These are phyloP conservation scores for Andrena minutula DNA, from an alignment of 2,888 invertebrate genomes.

Conservation along the genomic window DNA sequence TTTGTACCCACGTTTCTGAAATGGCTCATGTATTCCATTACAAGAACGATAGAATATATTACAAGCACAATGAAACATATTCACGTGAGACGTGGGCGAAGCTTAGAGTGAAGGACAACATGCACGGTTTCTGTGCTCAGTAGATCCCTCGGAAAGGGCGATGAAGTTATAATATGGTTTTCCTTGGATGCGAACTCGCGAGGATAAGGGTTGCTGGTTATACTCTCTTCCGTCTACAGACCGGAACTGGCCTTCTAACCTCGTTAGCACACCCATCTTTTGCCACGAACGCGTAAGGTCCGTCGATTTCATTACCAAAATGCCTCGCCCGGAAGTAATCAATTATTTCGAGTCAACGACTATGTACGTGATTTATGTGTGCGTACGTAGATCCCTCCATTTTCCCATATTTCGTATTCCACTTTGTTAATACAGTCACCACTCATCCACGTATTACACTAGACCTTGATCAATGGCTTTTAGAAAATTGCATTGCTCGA, in stretches of 20 bases:
- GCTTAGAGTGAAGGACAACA: conserved; percentile 3
- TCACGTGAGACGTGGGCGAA: background rate
- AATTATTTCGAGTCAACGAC: conserved; percentile 74
- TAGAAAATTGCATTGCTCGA: conserved; percentile 7
- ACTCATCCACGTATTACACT: background rate
- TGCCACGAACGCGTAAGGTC: conserved; percentile 60
- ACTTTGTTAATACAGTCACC: conserved; percentile 11
- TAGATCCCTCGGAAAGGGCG: conserved; percentile 50
- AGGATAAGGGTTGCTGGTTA: conserved; percentile 44
- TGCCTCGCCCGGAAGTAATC: conserved; percentile 74
- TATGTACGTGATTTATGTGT: conserved; percentile 42
- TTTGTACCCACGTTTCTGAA: too few species aligned
- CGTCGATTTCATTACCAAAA: conserved; percentile 76
- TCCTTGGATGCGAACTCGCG: conserved; percentile 57
- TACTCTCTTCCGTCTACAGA: conserved; percentile 50
- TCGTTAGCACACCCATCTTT: conserved; percentile 71
- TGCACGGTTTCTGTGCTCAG: conserved; percentile 58
- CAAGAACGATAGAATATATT: too few species aligned
- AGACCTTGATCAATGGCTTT: conserved; percentile 4
- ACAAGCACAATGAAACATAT: background rate
- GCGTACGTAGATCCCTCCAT: conserved; percentile 7
- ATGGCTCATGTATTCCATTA: too few species aligned
- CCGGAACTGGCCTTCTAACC: conserved; percentile 70
- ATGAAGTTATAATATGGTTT: conserved; percentile 72
- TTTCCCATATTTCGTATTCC: background rate